Percentiles rank a stretch among this genome's conserved stretches.
These are phyloP conservation scores for Corythoichthys intestinalis DNA, from an alignment of 2,113 vertebrate species.

Conservation along the genomic window DNA sequence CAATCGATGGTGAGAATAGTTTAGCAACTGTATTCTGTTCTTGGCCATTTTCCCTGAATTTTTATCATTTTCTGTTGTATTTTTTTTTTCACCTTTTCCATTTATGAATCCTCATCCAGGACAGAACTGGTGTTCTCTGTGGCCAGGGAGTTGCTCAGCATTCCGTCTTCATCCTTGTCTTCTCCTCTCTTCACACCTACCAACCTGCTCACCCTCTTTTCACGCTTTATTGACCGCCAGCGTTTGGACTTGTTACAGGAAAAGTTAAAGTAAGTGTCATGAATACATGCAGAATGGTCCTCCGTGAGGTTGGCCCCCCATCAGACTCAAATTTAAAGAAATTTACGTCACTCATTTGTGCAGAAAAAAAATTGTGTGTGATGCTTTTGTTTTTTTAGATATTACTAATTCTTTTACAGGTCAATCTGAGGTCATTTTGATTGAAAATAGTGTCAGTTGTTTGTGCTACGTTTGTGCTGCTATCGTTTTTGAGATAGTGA, in stretches of 20 bases:
- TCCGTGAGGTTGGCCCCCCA: neutral
- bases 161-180: constrained; percentile 79
- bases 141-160: constrained; percentile 82
- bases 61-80: neutral
- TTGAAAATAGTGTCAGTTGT: too few species aligned
- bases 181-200: constrained; percentile 83
- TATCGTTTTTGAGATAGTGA: too few species aligned
- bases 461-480: too few species aligned
- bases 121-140: constrained; percentile 89
- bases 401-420: too few species aligned
- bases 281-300: neutral
- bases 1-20: constrained; percentile 80
- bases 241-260: constrained; percentile 87
- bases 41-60: too few species aligned
- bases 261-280: constrained; percentile 85
- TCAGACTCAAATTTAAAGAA: too few species aligned
- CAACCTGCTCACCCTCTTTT: constrained; percentile 87
- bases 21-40: neutral
- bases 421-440: too few species aligned
- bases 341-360: too few species aligned
- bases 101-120: constrained; percentile 61
- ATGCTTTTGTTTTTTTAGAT: too few species aligned
- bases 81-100: too few species aligned
- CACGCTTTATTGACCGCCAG: constrained; percentile 89
- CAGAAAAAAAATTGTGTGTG: too few species aligned